Percentiles rank a stretch among this genome's conserved stretches.
These are phyloP conservation scores for Leptobrachium leishanense DNA, from an alignment of 2,113 vertebrate genomes.

Conservation along the genomic window DNA sequence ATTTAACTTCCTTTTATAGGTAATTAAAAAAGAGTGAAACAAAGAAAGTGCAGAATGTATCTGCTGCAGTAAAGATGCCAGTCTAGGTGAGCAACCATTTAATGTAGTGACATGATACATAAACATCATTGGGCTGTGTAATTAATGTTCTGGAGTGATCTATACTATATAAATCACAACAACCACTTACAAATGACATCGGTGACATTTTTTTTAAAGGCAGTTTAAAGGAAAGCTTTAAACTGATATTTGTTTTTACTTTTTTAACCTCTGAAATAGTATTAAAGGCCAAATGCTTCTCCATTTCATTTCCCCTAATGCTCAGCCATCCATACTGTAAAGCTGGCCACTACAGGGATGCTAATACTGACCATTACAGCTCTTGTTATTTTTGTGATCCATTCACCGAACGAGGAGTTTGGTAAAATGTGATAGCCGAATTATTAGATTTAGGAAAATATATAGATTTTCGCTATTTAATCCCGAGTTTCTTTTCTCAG, in stretches of 20 bases:
- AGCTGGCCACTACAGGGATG: no score
- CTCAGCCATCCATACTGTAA: no score
- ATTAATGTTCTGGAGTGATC: slow-evolving; percentile 27
- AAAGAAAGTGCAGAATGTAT: slow-evolving; percentile 27
- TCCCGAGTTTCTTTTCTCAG: no score
- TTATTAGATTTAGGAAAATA: no score
- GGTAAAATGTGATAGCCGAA: no score
- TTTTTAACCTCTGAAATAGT: neutral
- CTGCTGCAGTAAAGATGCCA: slow-evolving; percentile 9
- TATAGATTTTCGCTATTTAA: no score
- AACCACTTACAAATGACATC: slow-evolving; percentile 13
- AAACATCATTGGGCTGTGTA: slow-evolving; percentile 37
- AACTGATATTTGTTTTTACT: neutral
- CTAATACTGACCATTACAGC: no score
- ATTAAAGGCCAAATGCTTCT: no score
- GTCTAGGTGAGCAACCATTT: slow-evolving; percentile 16
- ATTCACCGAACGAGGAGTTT: no score
- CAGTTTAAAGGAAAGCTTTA: slow-evolving; percentile 33
- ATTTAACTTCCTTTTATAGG: slow-evolving; percentile 40
- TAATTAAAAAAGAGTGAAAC: slow-evolving; percentile 33
- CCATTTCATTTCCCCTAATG: no score
- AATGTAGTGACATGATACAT: slow-evolving; percentile 35
- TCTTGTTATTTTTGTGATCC: no score
- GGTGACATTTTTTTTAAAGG: slow-evolving; percentile 17
- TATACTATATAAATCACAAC: slow-evolving; percentile 27